Conservation (phyloP, 2,888 invertebrate genomes). For the Spialia ferax region DNA sequence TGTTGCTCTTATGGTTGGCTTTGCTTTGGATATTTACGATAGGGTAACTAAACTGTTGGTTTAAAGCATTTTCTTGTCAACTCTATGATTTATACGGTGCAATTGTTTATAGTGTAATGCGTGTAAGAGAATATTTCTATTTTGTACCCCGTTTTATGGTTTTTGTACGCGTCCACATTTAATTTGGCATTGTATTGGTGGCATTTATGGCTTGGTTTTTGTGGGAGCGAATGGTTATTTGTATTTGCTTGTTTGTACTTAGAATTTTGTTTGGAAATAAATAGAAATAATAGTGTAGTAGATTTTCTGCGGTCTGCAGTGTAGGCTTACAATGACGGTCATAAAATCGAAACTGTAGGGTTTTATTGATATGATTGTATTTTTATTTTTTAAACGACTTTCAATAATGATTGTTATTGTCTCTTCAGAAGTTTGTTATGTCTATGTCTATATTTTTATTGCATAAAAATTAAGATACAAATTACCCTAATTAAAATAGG, state of each 20-base stretch:
- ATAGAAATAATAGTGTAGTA: conserved; percentile 40
- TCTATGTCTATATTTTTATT: no score
- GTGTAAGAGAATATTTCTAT: conserved; percentile 82
- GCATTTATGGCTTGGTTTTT: conserved; percentile 75
- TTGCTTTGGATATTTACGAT: conserved; percentile 41
- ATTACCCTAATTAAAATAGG: no score
- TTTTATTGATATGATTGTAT: not conserved
- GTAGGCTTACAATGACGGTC: conserved; percentile 20
- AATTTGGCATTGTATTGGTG: conserved; percentile 78
- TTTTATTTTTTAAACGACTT: no score
- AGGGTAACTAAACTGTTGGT: conserved; percentile 50
- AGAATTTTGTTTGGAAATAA: conserved; percentile 38
- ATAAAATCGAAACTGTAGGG: not conserved
- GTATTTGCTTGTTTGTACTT: conserved; percentile 31
- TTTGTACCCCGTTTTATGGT: conserved; percentile 72
- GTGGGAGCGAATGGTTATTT: conserved; percentile 52
- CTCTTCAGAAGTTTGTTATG: no score
- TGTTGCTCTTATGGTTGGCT: not conserved
- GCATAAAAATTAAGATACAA: no score
- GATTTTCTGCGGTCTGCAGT: conserved; percentile 50
- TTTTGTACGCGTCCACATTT: conserved; percentile 77
- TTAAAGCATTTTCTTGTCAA: conserved; percentile 78
- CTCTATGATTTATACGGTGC: conserved; percentile 80
- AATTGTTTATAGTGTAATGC: conserved; percentile 82
- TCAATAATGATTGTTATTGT: no score